These are phyloP conservation scores for Cryptocephalus moraei DNA, from an alignment of 2,888 invertebrate genomes.

Conservation along the genomic window DNA sequence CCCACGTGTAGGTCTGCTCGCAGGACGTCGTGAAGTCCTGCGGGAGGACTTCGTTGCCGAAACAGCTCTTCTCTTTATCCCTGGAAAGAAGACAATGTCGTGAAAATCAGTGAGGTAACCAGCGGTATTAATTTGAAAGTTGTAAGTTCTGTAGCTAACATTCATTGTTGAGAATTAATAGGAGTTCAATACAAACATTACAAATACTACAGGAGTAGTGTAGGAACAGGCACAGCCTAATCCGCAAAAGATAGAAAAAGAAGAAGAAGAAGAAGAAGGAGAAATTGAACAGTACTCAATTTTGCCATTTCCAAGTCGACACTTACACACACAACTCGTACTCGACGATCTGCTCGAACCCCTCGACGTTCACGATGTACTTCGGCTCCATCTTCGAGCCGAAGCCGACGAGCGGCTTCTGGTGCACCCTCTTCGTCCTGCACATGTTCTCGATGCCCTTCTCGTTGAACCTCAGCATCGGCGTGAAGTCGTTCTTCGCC, in stretches of 20 bases:
- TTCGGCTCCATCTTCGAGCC: conserved; percentile 7
- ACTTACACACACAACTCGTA: conserved; percentile 13
- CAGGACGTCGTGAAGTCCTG: background rate
- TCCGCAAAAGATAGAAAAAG: too few species aligned
- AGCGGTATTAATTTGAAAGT: too few species aligned
- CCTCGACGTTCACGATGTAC: conserved; percentile 10
- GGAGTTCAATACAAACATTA: too few species aligned
- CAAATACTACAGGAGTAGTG: too few species aligned
- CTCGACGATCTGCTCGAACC: conserved; percentile 8
- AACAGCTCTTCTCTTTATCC: background rate
- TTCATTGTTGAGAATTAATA: too few species aligned
- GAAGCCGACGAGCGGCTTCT: conserved; percentile 5
- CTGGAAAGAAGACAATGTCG: background rate
- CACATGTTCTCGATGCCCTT: conserved; percentile 9
- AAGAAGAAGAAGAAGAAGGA: too few species aligned
- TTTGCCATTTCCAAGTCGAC: too few species aligned
- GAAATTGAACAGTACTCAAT: too few species aligned
- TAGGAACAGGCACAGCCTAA: too few species aligned
- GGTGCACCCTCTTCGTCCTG: conserved; percentile 6
- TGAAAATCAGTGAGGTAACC: background rate
- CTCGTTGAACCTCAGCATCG: background rate
- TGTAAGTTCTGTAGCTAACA: too few species aligned
- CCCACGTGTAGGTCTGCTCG: background rate
- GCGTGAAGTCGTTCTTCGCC: conserved; percentile 1
- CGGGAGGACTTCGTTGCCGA: background rate